These are phyloP conservation scores for Nowickia ferox DNA, from an alignment of 2,888 invertebrate species.

Conservation along the genomic window DNA sequence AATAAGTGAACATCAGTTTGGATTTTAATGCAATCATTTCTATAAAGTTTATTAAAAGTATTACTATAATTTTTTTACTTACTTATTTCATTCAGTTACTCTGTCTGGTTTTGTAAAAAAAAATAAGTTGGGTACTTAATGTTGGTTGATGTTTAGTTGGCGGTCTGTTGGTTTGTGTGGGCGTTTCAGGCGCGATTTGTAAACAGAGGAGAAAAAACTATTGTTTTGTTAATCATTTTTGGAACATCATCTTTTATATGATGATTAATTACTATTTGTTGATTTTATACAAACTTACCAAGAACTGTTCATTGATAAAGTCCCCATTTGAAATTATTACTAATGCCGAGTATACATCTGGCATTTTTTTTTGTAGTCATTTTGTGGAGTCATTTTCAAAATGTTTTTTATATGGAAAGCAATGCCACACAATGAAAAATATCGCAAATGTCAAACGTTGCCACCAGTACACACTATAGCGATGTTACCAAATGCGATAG, in stretches of 20 bases:
- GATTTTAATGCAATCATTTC: conserved; percentile 36
- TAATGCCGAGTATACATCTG: too few relatives aligned
- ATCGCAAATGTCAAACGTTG: too few relatives aligned
- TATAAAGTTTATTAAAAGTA: conserved; percentile 37
- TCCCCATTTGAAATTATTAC: background rate
- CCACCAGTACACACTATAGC: too few relatives aligned
- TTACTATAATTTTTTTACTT: conserved; percentile 21
- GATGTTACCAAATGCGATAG: too few relatives aligned
- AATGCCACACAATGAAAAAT: too few relatives aligned
- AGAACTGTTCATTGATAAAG: conserved; percentile 35
- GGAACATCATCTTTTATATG: conserved; percentile 55
- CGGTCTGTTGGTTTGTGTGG: conserved; percentile 57
- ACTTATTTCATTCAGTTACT: conserved; percentile 1
- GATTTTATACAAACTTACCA: conserved; percentile 1
- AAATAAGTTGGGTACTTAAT: conserved; percentile 32
- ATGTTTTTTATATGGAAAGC: too few relatives aligned
- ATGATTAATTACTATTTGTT: conserved; percentile 58
- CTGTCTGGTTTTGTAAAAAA: conserved; percentile 26
- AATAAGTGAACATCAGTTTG: conserved; percentile 38
- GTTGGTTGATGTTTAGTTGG: conserved; percentile 20
- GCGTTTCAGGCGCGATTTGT: conserved; percentile 64
- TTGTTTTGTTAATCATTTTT: conserved; percentile 30
- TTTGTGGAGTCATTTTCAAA: too few relatives aligned
- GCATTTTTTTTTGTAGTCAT: too few relatives aligned
- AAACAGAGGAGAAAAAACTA: conserved; percentile 19